Evolutionary conservation across 2,888 invertebrate genomes (phyloP).

Genomic region (Antheraea assamensis): DNA sequence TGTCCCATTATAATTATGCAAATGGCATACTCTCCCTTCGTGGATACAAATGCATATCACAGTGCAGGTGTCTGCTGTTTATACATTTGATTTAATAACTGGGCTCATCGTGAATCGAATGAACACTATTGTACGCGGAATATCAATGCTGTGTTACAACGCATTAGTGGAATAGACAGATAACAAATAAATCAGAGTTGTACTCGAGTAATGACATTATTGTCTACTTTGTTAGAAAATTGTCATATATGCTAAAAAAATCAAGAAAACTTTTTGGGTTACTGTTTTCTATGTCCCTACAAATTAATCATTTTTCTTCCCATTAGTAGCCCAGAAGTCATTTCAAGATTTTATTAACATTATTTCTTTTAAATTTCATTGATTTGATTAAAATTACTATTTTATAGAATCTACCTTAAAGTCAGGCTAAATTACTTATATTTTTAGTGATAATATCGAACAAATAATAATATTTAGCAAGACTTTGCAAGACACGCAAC

Average conservation of each 20-base stretch:
- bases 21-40: constrained; percentile 45
- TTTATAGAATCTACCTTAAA: too few species aligned
- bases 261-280: neutral
- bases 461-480: too few species aligned
- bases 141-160: constrained; percentile 67
- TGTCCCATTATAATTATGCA: constrained; percentile 55
- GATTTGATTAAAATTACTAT: too few species aligned
- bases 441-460: too few species aligned
- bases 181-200: constrained; percentile 59
- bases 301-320: too few species aligned
- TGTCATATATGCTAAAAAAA: neutral
- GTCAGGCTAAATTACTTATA: too few species aligned
- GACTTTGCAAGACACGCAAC: too few species aligned
- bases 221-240: neutral
- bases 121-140: constrained; percentile 62
- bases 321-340: too few species aligned
- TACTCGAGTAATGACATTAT: constrained; percentile 31
- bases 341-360: too few species aligned
- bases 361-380: neutral
- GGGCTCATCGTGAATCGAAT: constrained; percentile 67
- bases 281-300: too few species aligned
- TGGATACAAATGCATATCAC: constrained; percentile 52
- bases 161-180: constrained; percentile 72
- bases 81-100: constrained; percentile 77
- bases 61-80: constrained; percentile 70